Percentiles rank a stretch among this genome's conserved stretches.
Conservation (phyloP, 2,888 invertebrate species). For the Chloromyia formosa region DNA sequence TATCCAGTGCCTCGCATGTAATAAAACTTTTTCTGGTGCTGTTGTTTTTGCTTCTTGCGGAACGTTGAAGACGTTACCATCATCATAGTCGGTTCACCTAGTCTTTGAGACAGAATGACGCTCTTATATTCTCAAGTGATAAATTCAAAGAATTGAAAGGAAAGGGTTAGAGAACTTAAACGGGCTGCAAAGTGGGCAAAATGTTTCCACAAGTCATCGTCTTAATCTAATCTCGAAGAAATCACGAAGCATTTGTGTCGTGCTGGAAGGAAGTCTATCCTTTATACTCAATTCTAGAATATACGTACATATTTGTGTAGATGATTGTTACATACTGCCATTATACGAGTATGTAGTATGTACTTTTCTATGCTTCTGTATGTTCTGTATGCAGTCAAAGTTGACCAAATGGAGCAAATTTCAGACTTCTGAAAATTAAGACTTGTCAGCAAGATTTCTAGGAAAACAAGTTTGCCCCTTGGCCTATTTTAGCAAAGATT, state of each 20-base stretch:
- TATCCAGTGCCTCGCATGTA: neutral
- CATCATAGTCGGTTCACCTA: too few species aligned
- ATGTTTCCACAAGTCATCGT: neutral
- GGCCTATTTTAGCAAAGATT: too few species aligned
- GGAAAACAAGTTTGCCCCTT: too few species aligned
- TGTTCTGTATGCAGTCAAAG: too few species aligned
- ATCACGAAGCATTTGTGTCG: neutral
- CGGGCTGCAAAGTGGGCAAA: neutral
- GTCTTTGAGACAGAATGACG: neutral
- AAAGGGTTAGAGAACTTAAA: neutral
- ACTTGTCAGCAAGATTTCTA: too few species aligned
- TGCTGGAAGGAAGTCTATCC: neutral
- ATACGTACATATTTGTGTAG: too few species aligned
- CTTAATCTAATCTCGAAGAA: conserved; percentile 3
- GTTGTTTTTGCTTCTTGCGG: neutral
- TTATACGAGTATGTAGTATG: too few species aligned
- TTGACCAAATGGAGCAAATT: too few species aligned
- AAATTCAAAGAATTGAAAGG: neutral
- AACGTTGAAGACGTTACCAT: neutral
- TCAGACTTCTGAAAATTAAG: too few species aligned
- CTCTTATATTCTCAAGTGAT: neutral
- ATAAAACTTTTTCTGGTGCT: neutral
- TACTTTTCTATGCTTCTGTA: too few species aligned
- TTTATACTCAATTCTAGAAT: neutral
- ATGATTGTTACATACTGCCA: too few species aligned